Evolutionary conservation across 2,888 invertebrate genomes (phyloP), one percentile per base, ranked within the genome.

Genomic region (Yponomeuta malinellus): DNA sequence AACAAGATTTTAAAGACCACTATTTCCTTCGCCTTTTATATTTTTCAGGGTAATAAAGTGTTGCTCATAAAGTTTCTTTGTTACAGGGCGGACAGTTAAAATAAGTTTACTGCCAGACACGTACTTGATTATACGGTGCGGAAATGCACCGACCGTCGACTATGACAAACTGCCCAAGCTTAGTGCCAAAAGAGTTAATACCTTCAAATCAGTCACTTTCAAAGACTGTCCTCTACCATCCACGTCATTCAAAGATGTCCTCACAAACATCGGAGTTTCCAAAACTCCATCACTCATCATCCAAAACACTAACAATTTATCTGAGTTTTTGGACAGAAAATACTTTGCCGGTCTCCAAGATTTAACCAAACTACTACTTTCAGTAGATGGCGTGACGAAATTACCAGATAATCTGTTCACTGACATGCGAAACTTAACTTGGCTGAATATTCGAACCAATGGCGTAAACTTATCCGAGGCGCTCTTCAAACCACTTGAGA

Each of bases 361-460:
- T 74, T 81, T 90, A 69, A 93, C 92, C 2, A 91, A 93, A 70
- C 81, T 96, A 70, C 85, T 93, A 23, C 84, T 96, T 3, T 93
- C 93, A 12, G 93, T 93, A 64, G 95, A 95, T 78, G 93, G 93
- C 15, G 83, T 96, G 6, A 92, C 93, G 0, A 90, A 93, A 73
- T 85, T 96, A 63, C 93, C 94, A 0, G 92, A 93, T 66, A 94
- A 95, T 80, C 78, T 95, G 23, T 93, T 96, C 74, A 81, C 81
- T 33, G 94, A 94, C 75, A 84, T 95, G 73, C 88, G 86, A 68
- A 93, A 94, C 74, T 80, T 96, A n/a, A 93, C 88, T 5, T 93
- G 93, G 92, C 81, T 96, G 70, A 94, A 95, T 77, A 92, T 96
- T 75, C 89, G 93, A 72, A 93, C 93, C 2, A 95, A 95, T 78